A percentile compares a stretch with the other conserved stretches of the same genome.
Evolutionary conservation across 2,888 invertebrate genomes (phyloP).

Genomic region (Campoplex nolae): DNA sequence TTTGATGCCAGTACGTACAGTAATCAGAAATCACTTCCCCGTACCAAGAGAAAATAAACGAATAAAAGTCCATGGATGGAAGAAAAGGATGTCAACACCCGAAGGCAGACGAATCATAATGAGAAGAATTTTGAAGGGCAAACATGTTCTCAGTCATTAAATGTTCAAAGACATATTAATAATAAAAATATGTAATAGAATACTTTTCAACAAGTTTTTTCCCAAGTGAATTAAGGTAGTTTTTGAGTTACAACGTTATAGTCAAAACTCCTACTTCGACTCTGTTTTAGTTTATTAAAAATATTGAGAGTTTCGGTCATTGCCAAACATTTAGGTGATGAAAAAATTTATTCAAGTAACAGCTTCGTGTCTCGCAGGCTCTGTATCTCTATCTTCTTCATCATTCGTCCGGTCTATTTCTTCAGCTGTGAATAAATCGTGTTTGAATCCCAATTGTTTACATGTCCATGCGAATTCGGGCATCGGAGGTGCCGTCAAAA

Average conservation of each 20-base stretch:
- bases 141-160: conserved; percentile 89
- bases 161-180: conserved; percentile 5
- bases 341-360: conserved; percentile 31
- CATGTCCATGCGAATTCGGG: conserved; percentile 81
- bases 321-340: background rate
- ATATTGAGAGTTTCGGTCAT: background rate
- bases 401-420: background rate
- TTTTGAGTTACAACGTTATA: background rate
- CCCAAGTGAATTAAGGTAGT: background rate
- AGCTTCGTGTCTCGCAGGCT: conserved; percentile 18
- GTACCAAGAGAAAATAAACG: conserved; percentile 90
- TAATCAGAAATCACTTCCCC: conserved; percentile 90
- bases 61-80: conserved; percentile 90
- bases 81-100: conserved; percentile 89
- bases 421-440: conserved; percentile 42
- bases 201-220: background rate
- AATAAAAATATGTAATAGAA: conserved; percentile 3
- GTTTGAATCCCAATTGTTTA: conserved; percentile 76
- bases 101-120: conserved; percentile 90
- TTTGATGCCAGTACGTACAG: conserved; percentile 80
- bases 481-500: conserved; percentile 79
- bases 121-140: conserved; percentile 91
- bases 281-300: background rate
- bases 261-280: background rate
- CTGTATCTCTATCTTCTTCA: conserved; percentile 19